These are phyloP conservation scores for Neomicropteryx cornuta DNA, from an alignment of 1,140 invertebrate genomes.

Conservation along the genomic window DNA sequence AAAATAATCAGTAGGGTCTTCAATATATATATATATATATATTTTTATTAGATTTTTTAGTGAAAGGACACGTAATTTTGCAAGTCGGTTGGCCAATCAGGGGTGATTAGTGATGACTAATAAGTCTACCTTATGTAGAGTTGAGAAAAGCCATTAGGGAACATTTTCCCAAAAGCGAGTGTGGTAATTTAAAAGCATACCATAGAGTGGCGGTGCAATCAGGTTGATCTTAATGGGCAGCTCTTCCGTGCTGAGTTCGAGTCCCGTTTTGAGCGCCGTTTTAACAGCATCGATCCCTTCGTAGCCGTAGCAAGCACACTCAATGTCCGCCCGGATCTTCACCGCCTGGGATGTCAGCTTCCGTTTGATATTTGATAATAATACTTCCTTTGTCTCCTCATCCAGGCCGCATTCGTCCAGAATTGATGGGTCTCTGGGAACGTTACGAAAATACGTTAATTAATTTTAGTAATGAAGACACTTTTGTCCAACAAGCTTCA, in stretches of 20 bases:
- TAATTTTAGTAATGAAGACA: no score
- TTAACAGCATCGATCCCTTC: conserved; percentile 99
- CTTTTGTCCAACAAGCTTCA: no score
- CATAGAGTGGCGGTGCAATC: conserved; percentile 95
- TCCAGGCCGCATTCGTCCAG: conserved; percentile 95
- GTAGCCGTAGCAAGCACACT: conserved; percentile 97
- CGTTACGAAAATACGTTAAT: no score
- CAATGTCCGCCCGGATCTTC: conserved; percentile 95
- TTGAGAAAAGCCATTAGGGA: no score
- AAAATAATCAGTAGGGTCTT: no score
- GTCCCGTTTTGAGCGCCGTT: conserved; percentile 79
- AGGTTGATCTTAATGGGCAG: conserved; percentile 98
- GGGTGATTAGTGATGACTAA: no score
- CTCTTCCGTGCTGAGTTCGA: conserved; percentile 85
- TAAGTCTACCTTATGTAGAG: no score
- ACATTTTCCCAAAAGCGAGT: no score
- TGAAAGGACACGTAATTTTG: no score
- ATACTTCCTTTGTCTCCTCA: conserved; percentile 82
- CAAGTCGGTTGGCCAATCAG: no score
- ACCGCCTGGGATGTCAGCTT: conserved; percentile 97
- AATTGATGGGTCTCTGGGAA: conserved; percentile 77
- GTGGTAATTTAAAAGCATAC: conserved; percentile 41
- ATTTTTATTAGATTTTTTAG: no score
- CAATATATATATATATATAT: no score
- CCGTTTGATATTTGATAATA: conserved; percentile 90